These are phyloP conservation scores for Drosophila nebulosa DNA, from an alignment of 1,140 invertebrate species.

Conservation along the genomic window DNA sequence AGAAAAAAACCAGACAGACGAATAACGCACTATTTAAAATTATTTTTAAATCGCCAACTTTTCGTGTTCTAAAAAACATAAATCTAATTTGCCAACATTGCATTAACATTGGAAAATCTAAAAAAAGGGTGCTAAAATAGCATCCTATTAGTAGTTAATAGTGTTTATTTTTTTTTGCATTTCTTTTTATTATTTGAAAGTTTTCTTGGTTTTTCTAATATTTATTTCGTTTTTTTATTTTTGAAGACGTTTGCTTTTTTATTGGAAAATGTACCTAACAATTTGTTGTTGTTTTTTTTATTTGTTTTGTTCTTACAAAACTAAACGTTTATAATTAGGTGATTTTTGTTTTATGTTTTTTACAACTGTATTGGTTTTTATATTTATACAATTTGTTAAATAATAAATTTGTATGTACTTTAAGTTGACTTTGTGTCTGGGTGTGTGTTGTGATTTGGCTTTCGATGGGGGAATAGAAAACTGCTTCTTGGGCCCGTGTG, in stretches of 20 bases:
- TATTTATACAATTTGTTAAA: conserved; percentile 54
- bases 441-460: conserved; percentile 54
- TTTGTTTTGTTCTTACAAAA: conserved; percentile 54
- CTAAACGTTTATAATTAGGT: conserved; percentile 62
- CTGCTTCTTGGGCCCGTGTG: conserved; percentile 50
- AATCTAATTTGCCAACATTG: no score
- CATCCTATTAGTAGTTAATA: no score
- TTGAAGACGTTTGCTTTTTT: conserved; percentile 42
- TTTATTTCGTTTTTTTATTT: conserved; percentile 30
- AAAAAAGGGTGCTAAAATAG: no score
- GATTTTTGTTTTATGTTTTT: conserved; percentile 41
- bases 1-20: no score
- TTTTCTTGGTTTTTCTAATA: conserved; percentile 46
- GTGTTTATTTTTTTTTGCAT: not conserved
- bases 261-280: conserved; percentile 63
- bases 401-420: conserved; percentile 61
- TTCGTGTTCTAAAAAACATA: no score
- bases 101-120: no score
- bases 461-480: conserved; percentile 42
- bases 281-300: conserved; percentile 33
- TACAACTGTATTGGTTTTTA: conserved; percentile 42
- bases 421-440: conserved; percentile 48
- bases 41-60: no score
- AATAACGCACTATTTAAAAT: no score
- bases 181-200: conserved; percentile 33